Conservation (phyloP, 53 echinoderm and acorn worm genomes). For the Holothuria leucospilota region DNA sequence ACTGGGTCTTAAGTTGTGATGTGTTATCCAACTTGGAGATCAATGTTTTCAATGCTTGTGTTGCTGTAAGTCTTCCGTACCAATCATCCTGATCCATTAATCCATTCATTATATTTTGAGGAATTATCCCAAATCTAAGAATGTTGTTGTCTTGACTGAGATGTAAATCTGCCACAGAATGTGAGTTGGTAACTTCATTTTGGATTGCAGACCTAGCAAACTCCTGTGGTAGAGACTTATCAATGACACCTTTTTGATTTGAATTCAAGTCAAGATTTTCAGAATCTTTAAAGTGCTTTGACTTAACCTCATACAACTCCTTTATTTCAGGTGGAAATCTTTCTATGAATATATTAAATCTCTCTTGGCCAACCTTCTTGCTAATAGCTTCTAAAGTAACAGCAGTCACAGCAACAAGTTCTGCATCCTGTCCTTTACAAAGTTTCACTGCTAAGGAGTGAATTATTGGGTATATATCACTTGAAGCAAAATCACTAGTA, state of each 20-base stretch:
- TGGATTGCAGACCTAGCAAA: neutral
- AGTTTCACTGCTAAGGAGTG: constrained; percentile 82
- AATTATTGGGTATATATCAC: constrained; percentile 83
- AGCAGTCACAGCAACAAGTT: constrained; percentile 60
- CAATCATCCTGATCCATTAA: constrained; percentile 84
- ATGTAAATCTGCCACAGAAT: neutral
- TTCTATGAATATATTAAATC: constrained; percentile 79
- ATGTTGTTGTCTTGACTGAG: neutral
- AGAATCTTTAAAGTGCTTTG: neutral
- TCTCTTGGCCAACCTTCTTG: constrained; percentile 78
- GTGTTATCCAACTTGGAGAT: constrained; percentile 66
- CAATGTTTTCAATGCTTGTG: constrained; percentile 77
- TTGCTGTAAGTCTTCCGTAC: constrained; percentile 83
- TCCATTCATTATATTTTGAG: constrained; percentile 78
- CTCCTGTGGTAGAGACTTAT: neutral
- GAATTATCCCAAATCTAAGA: constrained; percentile 84
- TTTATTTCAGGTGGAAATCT: constrained; percentile 72
- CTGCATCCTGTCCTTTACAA: constrained; percentile 74
- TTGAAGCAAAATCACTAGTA: constrained; percentile 82
- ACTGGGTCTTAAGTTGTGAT: constrained; percentile 70
- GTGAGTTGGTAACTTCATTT: neutral
- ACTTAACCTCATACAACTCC: constrained; percentile 24
- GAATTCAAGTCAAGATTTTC: constrained; percentile 43
- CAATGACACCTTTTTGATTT: neutral
- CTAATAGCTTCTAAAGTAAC: constrained; percentile 81